Evolutionary conservation across 2,797 vertebrate genomes (phyloP).

Genomic region (Eulemur mongoz): DNA sequence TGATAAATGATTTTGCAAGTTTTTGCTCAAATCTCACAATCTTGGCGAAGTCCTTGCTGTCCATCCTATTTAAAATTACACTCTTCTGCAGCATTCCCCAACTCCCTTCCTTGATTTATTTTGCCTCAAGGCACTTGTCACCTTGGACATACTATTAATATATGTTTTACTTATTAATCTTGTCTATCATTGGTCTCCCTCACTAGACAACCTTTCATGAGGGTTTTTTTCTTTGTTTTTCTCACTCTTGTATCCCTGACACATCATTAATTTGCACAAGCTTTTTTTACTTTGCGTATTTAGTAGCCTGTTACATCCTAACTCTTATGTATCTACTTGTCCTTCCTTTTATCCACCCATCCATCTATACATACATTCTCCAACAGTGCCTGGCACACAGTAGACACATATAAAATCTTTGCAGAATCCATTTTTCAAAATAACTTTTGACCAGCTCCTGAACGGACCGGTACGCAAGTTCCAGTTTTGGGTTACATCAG

Average conservation of each 20-base stretch:
- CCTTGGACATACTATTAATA: not conserved
- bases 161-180: not conserved
- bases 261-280: not conserved
- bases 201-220: not conserved
- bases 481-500: not conserved
- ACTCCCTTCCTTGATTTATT: not conserved
- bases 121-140: not conserved
- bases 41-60: not conserved
- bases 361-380: not conserved
- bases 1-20: not conserved
- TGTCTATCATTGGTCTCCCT: not conserved
- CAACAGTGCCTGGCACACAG: not conserved
- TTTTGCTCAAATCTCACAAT: conserved; percentile 19
- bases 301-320: not conserved
- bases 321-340: not conserved
- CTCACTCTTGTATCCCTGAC: not conserved
- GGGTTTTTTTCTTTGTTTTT: not conserved
- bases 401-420: not conserved
- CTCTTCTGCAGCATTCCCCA: not conserved
- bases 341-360: not conserved
- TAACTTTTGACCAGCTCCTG: conserved; percentile 7
- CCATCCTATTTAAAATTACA: not conserved
- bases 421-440: not conserved
- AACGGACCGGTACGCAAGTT: not conserved
- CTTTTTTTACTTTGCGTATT: not conserved